Base-by-base conservation (phyloP, 1,140 invertebrate species). In the Bombus haemorrhoidalis region DNA sequence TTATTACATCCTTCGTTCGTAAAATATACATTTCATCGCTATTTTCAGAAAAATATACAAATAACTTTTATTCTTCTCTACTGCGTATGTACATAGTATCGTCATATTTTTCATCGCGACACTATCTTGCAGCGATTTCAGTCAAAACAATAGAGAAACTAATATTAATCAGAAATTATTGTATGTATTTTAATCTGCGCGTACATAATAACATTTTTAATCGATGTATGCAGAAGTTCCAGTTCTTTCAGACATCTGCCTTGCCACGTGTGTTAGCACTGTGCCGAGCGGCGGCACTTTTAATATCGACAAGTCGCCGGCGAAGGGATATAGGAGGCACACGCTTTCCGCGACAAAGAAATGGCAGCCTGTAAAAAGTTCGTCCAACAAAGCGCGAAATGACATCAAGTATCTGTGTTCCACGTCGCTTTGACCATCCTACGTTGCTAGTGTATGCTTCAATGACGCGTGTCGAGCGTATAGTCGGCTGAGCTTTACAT, bases 401-500 rank as follows among this genome's bases (percentile, higher is more conserved):
- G 78, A 85, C 82, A 77, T 87, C 77, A 86, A 75, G 85, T 64
- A 75, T 87, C 71, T 73, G 73, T 62, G 77, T 85, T 87, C 72
- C 72, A 78, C 86, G 86, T 77, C 59, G 77, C 86, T 89, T 89
- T 89, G 82, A 89, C 78, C 68, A 81, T 43, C 13, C 43, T 39
- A 73, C 64, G 32, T 43, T 68, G 53, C 59, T n/a, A 41, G 25
- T 34, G 47, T 62, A 81, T 59, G 73, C 53, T 78, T 87, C 74
- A 87, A 88, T 83, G 85, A 80, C 81, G 74, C 68, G 69, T 74
- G 41, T 69, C 74, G 39, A 57, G 53, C 80, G 82, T 59, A 87
- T 84, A 83, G 73, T 57, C 71, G 73, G 81, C 41, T 75, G 81
- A 68, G 81, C 73, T 64, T 68, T 8, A 47, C 53, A 39, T 39